A percentile compares a stretch with the other conserved stretches of the same genome.
Evolutionary conservation across 2,888 invertebrate genomes (phyloP).

Genomic region (Erebia palarica): DNA sequence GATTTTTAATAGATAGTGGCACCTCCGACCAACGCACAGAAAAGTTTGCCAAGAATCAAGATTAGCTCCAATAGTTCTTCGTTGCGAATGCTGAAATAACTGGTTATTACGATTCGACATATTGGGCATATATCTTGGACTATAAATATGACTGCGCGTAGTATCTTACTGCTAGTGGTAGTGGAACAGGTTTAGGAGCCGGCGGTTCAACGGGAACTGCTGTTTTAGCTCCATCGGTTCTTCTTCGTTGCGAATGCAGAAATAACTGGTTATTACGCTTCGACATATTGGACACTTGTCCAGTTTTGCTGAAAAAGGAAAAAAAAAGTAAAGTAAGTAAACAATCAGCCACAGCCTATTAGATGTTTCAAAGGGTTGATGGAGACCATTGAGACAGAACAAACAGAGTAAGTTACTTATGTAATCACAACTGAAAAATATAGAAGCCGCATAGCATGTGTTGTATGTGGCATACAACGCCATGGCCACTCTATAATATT

Average conservation of each 20-base stretch:
- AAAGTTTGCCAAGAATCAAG: no score
- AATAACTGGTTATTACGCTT: constrained; percentile 91
- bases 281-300: constrained; percentile 95
- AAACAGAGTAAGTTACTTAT: no score
- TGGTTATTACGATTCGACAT: constrained; percentile 84
- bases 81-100: constrained; percentile 91
- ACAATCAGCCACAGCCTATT: neutral
- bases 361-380: no score
- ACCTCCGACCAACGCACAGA: no score
- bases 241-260: constrained; percentile 90
- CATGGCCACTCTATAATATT: no score
- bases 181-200: constrained; percentile 89
- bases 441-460: no score
- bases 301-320: constrained; percentile 83
- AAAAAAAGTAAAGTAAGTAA: neutral
- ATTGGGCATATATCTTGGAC: neutral
- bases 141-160: neutral
- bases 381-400: no score
- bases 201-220: constrained; percentile 85
- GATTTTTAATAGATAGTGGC: no score
- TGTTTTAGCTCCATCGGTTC: constrained; percentile 83
- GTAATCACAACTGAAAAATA: no score
- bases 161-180: constrained; percentile 63
- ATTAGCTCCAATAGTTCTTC: constrained; percentile 84
- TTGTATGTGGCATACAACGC: no score